phyloP scores from a whole-genome alignment of 1,140 invertebrate genomes.

The Acyrthosiphon pisum region DNA sequence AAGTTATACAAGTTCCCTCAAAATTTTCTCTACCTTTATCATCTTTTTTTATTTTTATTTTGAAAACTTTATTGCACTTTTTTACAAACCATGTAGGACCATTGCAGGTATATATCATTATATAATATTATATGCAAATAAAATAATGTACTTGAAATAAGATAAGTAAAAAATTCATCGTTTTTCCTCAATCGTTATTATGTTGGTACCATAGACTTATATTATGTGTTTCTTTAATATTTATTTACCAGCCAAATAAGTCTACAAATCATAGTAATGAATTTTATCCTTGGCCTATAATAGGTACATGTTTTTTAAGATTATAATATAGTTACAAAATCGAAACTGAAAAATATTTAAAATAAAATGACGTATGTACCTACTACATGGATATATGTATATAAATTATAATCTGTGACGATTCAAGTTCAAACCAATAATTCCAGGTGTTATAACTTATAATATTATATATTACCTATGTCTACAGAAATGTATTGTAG shows the following conservation, averaged over 20 bases:
- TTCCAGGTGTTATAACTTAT: too few species aligned
- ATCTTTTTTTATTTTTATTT: too few species aligned
- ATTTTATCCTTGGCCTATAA: not conserved
- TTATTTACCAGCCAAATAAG: not conserved
- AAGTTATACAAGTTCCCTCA: too few species aligned
- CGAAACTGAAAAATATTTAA: not conserved
- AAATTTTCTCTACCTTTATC: too few species aligned
- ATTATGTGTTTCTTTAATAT: not conserved
- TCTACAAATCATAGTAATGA: not conserved
- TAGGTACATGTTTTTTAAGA: not conserved
- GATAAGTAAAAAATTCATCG: not conserved
- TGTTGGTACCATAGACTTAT: not conserved
- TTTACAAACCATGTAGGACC: not conserved
- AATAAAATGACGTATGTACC: too few species aligned
- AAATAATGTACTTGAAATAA: not conserved
- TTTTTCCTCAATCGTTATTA: not conserved
- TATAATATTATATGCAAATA: too few species aligned
- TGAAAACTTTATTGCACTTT: not conserved
- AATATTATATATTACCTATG: too few species aligned
- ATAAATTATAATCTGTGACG: too few species aligned
- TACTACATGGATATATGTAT: too few species aligned
- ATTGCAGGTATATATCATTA: not conserved
- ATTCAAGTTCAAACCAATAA: too few species aligned
- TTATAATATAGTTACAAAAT: not conserved
- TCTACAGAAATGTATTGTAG: too few species aligned